Evolutionary conservation across 2,113 vertebrate species (phyloP), one percentile per base, ranked within the genome.

Genomic region (Pterocles burchelli): DNA sequence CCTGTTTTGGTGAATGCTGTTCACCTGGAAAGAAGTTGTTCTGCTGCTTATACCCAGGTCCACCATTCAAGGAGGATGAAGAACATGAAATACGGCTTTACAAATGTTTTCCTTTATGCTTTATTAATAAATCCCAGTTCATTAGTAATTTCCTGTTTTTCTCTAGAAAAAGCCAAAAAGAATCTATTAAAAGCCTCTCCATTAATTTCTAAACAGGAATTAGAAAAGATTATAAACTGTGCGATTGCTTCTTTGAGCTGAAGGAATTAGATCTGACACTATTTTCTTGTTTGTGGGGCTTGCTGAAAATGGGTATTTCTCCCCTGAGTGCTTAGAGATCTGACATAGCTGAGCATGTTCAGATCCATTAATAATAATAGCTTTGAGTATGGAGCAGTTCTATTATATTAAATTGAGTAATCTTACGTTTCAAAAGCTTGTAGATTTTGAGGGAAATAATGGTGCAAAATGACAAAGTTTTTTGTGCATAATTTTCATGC

Each of bases 121-220:
- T 84, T 86, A 20, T 75, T 89, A 87, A 82, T 89, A 84, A 75
- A 89, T 72, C 18, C 31, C 29, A 58, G 17, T 78, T 93, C 81
- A 94, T 92, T 84, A 93, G 61, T 94, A 1, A 81, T 81, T 96
- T 95, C 93, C 72, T 85, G 82, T 90, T 95, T 96, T 97, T 41
- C 55, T 88, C 61, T 65, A 77, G 72, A 77, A 90, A 88, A 90
- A 84, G 13, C 13, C 22, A 14, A 43, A 45, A 91, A 86, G 14
- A 65, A 75, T 54, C 59, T 92, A 49, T 96, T 92, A 86, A 89
- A 90, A 90, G 26, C 24, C 41, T 84, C 63, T 90, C 55, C 45
- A 74, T 57, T 93, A 74, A 85, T 84, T 95, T 84, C 48, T 87
- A 90, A 96, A 71, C 54, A 57, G n/a, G 45, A 84, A 84, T 58